Percentiles rank a stretch among this genome's conserved stretches.
phyloP scores from a whole-genome alignment of 1,140 invertebrate species.

The Meloidogyne floridensis region DNA sequence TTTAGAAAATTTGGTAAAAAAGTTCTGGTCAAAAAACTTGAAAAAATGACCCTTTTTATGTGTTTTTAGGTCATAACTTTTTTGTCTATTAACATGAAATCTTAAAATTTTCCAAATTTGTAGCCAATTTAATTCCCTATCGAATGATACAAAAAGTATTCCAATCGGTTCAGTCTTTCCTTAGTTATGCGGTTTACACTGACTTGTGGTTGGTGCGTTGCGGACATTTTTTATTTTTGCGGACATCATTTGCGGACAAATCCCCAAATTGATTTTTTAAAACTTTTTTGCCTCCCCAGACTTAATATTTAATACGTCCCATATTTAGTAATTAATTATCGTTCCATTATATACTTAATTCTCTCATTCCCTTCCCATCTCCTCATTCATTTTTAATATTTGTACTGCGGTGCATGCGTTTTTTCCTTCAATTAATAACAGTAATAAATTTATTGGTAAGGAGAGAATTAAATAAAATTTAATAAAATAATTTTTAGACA shows the following conservation, averaged over 20 bases:
- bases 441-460: slow-evolving; percentile 9
- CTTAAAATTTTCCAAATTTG: background rate
- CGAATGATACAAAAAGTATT: background rate
- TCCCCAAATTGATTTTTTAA: background rate
- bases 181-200: background rate
- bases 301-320: too few relatives aligned
- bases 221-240: too few relatives aligned
- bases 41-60: background rate
- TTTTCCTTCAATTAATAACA: slow-evolving; percentile 12
- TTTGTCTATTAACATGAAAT: background rate
- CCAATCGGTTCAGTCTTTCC: background rate
- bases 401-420: slow-evolving; percentile 9
- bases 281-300: background rate
- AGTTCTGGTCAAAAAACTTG: background rate
- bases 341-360: background rate
- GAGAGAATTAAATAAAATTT: background rate
- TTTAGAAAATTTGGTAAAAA: background rate
- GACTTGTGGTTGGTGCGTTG: too few relatives aligned
- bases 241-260: too few relatives aligned
- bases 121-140: background rate
- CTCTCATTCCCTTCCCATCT: background rate
- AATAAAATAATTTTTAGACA: background rate
- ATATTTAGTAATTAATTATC: background rate
- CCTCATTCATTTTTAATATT: slow-evolving; percentile 11
- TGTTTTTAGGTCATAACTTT: background rate